phyloP scores from a whole-genome alignment of 2,797 vertebrate species.

The Semaprochilodus insignis region DNA sequence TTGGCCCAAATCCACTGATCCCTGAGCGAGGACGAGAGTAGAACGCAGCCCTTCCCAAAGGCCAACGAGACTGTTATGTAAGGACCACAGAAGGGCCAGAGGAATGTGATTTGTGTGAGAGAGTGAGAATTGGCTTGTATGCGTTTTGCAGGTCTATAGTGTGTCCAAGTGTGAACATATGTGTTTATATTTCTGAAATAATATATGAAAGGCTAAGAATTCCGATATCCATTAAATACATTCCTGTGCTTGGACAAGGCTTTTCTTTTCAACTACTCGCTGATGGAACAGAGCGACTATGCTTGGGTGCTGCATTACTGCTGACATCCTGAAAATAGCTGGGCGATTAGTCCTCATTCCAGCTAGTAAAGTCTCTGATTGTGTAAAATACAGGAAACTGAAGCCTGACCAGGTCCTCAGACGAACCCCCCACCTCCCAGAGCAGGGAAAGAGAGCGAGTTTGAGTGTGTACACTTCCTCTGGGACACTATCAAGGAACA shows the following conservation, averaged over 20 bases:
- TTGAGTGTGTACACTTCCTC: constrained; percentile 21
- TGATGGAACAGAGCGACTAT: constrained; percentile 13
- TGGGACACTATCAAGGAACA: constrained; percentile 7
- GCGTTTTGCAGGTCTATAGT: not conserved
- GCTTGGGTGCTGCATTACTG: constrained; percentile 41
- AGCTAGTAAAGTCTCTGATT: constrained; percentile 44
- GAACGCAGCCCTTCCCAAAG: constrained; percentile 51
- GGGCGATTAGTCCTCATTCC: constrained; percentile 43
- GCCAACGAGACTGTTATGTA: constrained; percentile 49
- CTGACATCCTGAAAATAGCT: constrained; percentile 50
- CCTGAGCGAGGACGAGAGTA: constrained; percentile 32
- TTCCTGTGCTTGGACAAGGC: constrained; percentile 19
- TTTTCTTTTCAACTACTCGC: not conserved
- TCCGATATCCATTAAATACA: not conserved
- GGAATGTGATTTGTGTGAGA: constrained; percentile 37
- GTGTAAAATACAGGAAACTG: constrained; percentile 35
- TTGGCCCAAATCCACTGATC: constrained; percentile 49
- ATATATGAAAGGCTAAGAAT: constrained; percentile 13
- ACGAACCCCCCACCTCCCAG: constrained; percentile 46
- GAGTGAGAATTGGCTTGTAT: not conserved
- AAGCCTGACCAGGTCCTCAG: constrained; percentile 31
- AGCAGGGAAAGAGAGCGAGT: constrained; percentile 36
- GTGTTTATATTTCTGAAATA: constrained; percentile 18
- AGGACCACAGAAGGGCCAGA: constrained; percentile 24
- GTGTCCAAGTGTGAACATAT: constrained; percentile 14